Evolutionary conservation across 2,888 invertebrate species (phyloP).

Genomic region (Venusia cambrica): DNA sequence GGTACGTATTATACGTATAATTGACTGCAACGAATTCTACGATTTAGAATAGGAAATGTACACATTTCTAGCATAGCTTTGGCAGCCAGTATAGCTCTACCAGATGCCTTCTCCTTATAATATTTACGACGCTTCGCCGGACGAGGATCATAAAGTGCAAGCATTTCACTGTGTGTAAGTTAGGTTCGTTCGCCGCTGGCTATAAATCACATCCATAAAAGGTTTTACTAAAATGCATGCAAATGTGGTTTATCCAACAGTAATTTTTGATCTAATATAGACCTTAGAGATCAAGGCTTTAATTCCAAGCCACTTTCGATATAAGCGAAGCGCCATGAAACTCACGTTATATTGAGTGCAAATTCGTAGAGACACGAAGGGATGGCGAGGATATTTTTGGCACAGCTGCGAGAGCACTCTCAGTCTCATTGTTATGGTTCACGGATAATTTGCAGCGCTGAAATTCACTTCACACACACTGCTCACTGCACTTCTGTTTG

Average conservation of each 20-base stretch:
- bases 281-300: too few relatives aligned
- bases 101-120: slow-evolving; percentile 47
- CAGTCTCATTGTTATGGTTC: slow-evolving; percentile 51
- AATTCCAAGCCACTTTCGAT: slow-evolving; percentile 2
- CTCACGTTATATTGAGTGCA: not conserved
- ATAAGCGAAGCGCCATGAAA: slow-evolving; percentile 2
- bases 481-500: slow-evolving; percentile 25
- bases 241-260: too few relatives aligned
- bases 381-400: slow-evolving; percentile 72
- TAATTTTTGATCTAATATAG: too few relatives aligned
- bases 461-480: slow-evolving; percentile 15
- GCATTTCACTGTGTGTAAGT: too few relatives aligned
- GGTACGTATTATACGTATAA: too few relatives aligned
- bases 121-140: slow-evolving; percentile 65
- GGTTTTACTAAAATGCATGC: too few relatives aligned
- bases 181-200: too few relatives aligned
- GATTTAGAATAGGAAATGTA: slow-evolving; percentile 15
- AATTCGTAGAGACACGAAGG: slow-evolving; percentile 2
- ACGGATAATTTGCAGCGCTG: slow-evolving; percentile 37
- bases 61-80: slow-evolving; percentile 17
- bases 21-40: slow-evolving; percentile 7
- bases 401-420: slow-evolving; percentile 50
- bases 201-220: too few relatives aligned
- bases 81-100: slow-evolving; percentile 38
- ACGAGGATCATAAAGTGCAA: slow-evolving; percentile 68